Evolutionary conservation across 2,888 invertebrate species (phyloP), one percentile per base, ranked within the genome.

Genomic region (Cerastis rubricosa): DNA sequence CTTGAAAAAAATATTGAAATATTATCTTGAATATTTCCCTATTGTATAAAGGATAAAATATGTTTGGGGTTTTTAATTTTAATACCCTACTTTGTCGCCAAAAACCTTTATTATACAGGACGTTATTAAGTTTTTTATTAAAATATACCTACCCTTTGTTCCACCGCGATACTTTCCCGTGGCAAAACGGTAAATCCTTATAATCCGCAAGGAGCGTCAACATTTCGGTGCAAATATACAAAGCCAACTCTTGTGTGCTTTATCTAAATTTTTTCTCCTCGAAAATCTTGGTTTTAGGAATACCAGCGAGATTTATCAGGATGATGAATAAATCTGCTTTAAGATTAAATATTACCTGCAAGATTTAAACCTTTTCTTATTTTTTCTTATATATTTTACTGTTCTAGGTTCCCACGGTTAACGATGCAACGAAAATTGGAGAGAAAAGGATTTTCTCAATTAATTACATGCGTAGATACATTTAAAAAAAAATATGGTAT

Each of bases 121-220:
- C 12, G 69, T 83, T 69, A 59, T 68, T 66, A 71, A 77, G 71
- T 71, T 71, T 72, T 86, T 85, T 85, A 82, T 88, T 78, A 81
- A 81, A 84, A 81, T 86, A 76, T 80, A 84, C 63, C 78, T 79
- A 76, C 74, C 75, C 68, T 76, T 87, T 87, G 77, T 80, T 74
- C 72, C 63, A n/a, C 70, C 76, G 84, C 84, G 85, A 90, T 85
- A 87, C 88, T 88, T 89, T 88, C 79, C 84, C 45, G 85, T 73
- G 81, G 76, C 77, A 83, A 85, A 85, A 81, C 90, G 85, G 89
- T 90, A 91, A 92, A 92, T 92, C 91, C 89, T 87, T 83, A 88
- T 90, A 91, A 92, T 91, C 92, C 90, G 70, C 76, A 49, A 85
- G 83, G 81, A 85, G 89, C 89, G 90, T 92, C 91, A 89, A 90